Conservation (phyloP, 2,888 invertebrate species). For the Hyalella azteca region DNA sequence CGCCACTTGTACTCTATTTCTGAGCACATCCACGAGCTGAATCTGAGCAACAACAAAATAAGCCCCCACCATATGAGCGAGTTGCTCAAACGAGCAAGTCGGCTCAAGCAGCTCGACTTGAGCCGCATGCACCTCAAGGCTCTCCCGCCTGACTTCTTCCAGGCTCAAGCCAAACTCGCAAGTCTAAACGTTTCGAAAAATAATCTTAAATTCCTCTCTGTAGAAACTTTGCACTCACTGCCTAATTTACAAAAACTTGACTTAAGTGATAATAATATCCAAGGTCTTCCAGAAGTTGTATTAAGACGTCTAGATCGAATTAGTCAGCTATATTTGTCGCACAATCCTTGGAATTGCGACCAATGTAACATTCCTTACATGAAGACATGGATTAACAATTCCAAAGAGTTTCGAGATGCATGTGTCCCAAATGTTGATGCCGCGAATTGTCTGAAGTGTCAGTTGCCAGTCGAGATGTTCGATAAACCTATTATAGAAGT, state of each 20-base stretch:
- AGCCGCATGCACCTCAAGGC: conserved; percentile 49
- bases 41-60: conserved; percentile 45
- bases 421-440: conserved; percentile 58
- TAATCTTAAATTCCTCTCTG: conserved; percentile 70
- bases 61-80: conserved; percentile 46
- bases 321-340: conserved; percentile 59
- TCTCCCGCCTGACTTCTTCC: conserved; percentile 46
- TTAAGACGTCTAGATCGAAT: conserved; percentile 61
- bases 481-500: conserved; percentile 56
- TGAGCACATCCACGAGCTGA: conserved; percentile 50
- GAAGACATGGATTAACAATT: conserved; percentile 60
- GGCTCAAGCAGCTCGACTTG: conserved; percentile 49
- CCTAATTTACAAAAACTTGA: conserved; percentile 68
- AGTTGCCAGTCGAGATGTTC: conserved; percentile 53
- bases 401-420: conserved; percentile 58
- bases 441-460: conserved; percentile 55
- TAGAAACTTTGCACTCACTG: conserved; percentile 59
- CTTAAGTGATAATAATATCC: conserved; percentile 76
- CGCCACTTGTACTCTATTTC: conserved; percentile 52
- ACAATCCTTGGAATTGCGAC: conserved; percentile 61
- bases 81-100: conserved; percentile 42
- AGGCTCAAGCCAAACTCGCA: conserved; percentile 50
- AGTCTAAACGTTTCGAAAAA: conserved; percentile 73
- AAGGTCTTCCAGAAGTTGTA: conserved; percentile 69
- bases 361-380: conserved; percentile 61